Evolutionary conservation across 2,888 invertebrate species (phyloP).

Genomic region (Agrotis puta): DNA sequence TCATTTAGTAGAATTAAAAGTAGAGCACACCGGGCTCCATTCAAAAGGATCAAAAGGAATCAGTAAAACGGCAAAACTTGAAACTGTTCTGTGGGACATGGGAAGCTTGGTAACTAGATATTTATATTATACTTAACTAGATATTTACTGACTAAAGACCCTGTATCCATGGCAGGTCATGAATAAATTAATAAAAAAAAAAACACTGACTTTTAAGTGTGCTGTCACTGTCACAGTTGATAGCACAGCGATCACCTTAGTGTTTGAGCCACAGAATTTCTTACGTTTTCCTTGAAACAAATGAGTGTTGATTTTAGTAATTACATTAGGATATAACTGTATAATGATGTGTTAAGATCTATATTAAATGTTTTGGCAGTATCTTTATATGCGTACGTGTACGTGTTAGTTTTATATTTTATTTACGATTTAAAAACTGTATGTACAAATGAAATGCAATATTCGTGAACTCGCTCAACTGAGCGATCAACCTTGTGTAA

Average conservation of each 20-base stretch:
- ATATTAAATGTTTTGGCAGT: not conserved
- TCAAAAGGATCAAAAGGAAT: not conserved
- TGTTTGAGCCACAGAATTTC: not conserved
- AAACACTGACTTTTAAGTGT: not conserved
- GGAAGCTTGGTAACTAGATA: not conserved
- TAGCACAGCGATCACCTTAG: slow-evolving; percentile 7
- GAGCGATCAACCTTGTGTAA: slow-evolving; percentile 91
- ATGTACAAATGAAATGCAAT: slow-evolving; percentile 93
- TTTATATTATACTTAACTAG: too few species aligned
- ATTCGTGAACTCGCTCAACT: slow-evolving; percentile 92
- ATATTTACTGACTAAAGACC: too few species aligned
- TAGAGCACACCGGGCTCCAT: too few species aligned
- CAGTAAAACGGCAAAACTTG: not conserved
- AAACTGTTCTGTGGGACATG: not conserved
- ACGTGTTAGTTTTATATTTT: slow-evolving; percentile 24
- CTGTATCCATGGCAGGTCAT: too few species aligned
- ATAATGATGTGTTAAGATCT: slow-evolving; percentile 5
- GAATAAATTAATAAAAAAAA: too few species aligned
- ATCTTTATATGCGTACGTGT: slow-evolving; percentile 14
- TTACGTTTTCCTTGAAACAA: slow-evolving; percentile 9
- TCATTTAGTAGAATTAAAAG: too few species aligned
- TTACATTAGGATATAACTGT: not conserved
- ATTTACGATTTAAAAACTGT: slow-evolving; percentile 24
- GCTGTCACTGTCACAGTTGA: slow-evolving; percentile 25
- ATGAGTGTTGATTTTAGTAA: slow-evolving; percentile 13